phyloP scores from a whole-genome alignment of 2,888 invertebrate genomes.

The Pachliopta kotzebuea region DNA sequence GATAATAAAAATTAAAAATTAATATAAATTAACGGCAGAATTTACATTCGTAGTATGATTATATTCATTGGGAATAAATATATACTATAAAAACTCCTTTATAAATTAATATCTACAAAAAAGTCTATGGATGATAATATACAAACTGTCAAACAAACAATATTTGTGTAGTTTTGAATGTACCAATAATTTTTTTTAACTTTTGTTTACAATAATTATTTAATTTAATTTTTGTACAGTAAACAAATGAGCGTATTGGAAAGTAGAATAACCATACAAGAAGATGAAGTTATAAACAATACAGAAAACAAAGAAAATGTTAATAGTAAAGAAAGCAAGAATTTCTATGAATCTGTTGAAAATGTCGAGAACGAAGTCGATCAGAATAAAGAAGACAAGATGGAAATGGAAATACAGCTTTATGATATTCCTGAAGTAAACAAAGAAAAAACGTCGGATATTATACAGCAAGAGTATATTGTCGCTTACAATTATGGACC shows the following conservation, averaged over 20 bases:
- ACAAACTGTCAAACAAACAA: neutral
- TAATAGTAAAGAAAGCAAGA: neutral
- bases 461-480: constrained; percentile 2
- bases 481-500: constrained; percentile 2
- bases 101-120: neutral
- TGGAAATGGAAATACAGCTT: neutral
- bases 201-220: no score
- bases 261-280: constrained; percentile 3
- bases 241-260: constrained; percentile 19
- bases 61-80: no score
- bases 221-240: neutral
- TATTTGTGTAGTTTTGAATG: neutral
- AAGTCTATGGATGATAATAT: neutral
- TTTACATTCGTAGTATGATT: no score
- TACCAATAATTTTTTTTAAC: neutral
- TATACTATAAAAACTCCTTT: neutral
- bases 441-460: neutral
- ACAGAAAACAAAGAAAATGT: constrained; percentile 1
- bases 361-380: neutral
- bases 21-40: no score
- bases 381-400: neutral
- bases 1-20: no score
- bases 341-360: neutral
- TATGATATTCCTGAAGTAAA: neutral
- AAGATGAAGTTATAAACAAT: constrained; percentile 9